These are phyloP conservation scores for Drosophila subsilvestris DNA, from an alignment of 2,888 invertebrate genomes.

Conservation along the genomic window DNA sequence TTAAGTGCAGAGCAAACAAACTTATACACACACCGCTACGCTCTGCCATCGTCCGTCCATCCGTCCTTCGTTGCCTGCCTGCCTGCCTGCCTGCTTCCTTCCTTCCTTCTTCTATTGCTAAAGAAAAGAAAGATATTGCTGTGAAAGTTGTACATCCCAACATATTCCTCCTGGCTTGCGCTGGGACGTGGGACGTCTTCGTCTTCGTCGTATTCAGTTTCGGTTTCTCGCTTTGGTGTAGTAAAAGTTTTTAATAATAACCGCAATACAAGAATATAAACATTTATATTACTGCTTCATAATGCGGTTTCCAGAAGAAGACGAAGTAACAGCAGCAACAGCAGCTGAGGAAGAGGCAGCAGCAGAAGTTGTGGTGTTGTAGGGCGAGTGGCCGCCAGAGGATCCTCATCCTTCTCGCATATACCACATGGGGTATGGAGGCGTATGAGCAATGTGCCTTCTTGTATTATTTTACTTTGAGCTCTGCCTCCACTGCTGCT, in stretches of 20 bases:
- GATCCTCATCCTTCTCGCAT: slow-evolving; percentile 4
- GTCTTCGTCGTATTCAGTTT: slow-evolving; percentile 17
- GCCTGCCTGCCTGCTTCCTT: too few species aligned
- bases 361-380: neutral
- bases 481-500: slow-evolving; percentile 35
- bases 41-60: neutral
- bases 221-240: slow-evolving; percentile 61
- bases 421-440: slow-evolving; percentile 16
- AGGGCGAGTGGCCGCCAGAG: neutral
- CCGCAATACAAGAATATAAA: slow-evolving; percentile 81
- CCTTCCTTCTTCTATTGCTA: neutral
- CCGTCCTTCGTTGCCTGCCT: neutral
- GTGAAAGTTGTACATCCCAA: slow-evolving; percentile 44
- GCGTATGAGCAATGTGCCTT: slow-evolving; percentile 66
- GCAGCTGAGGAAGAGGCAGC: neutral
- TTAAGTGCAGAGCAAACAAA: slow-evolving; percentile 75
- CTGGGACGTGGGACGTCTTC: slow-evolving; percentile 3
- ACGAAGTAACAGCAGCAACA: neutral
- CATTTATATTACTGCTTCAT: slow-evolving; percentile 79
- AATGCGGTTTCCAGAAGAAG: slow-evolving; percentile 51
- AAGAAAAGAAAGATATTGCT: slow-evolving; percentile 66
- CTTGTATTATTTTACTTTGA: slow-evolving; percentile 61
- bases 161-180: neutral
- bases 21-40: slow-evolving; percentile 37
- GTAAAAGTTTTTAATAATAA: slow-evolving; percentile 80